Conservation (phyloP, 2,888 invertebrate species). For the Malachius bipustulatus region DNA sequence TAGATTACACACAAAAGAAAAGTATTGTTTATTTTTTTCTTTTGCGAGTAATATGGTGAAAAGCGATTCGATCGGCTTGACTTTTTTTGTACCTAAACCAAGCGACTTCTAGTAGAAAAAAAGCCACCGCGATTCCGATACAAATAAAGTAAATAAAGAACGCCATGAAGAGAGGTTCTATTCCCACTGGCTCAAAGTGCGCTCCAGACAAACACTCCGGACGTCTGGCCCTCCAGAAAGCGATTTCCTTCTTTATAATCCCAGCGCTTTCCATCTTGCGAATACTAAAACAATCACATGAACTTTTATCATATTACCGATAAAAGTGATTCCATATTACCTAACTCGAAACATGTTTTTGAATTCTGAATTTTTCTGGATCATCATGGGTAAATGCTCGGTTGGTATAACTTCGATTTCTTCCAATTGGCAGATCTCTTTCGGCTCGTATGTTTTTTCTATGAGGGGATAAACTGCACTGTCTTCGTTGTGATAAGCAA, state of each 20-base stretch:
- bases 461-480: conserved; percentile 35
- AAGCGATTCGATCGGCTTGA: neutral
- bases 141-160: conserved; percentile 25
- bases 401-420: conserved; percentile 26
- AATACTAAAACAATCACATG: conserved; percentile 22
- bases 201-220: conserved; percentile 25
- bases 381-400: conserved; percentile 26
- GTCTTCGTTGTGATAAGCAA: conserved; percentile 42
- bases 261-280: conserved; percentile 21
- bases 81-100: neutral
- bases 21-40: too few relatives aligned
- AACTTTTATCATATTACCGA: neutral
- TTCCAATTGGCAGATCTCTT: conserved; percentile 39
- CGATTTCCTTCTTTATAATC: conserved; percentile 20
- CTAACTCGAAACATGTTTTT: conserved; percentile 30
- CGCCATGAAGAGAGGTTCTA: conserved; percentile 25
- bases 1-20: too few relatives aligned
- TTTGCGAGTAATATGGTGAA: neutral
- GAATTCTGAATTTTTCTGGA: conserved; percentile 32
- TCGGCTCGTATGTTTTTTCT: conserved; percentile 35
- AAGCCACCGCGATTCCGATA: conserved; percentile 17
- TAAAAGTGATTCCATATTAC: conserved; percentile 17
- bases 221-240: conserved; percentile 24
- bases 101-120: conserved; percentile 20
- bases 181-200: conserved; percentile 22